phyloP scores from a whole-genome alignment of 2,797 vertebrate genomes.

The Myotis planiceps region DNA sequence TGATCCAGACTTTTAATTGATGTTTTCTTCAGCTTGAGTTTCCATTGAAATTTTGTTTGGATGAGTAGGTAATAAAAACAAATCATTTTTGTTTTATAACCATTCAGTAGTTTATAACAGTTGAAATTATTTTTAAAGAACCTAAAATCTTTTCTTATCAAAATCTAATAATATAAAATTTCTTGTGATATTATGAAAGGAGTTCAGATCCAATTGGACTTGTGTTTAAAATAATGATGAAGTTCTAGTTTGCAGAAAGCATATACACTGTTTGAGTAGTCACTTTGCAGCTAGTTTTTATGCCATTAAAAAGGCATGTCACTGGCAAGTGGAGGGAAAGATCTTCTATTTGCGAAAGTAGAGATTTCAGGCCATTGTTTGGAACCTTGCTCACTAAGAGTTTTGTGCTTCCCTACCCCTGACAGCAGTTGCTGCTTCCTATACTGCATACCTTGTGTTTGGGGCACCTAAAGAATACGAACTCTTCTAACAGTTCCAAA shows the following conservation, averaged over 20 bases:
- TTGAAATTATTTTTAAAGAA: conserved; percentile 48
- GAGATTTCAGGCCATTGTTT: neutral
- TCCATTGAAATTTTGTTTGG: conserved; percentile 2
- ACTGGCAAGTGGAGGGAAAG: neutral
- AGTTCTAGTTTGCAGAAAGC: neutral
- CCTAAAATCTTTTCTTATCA: neutral
- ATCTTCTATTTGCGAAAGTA: neutral
- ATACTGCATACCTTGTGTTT: neutral
- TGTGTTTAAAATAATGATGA: conserved; percentile 27
- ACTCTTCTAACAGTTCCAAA: neutral
- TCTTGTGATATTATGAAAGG: conserved; percentile 8
- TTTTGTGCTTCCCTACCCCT: neutral
- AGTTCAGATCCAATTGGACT: neutral
- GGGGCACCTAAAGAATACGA: neutral
- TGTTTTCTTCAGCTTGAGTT: neutral
- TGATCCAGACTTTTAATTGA: conserved; percentile 13
- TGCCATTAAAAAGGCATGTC: neutral
- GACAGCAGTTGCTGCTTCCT: neutral
- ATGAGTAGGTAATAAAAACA: neutral
- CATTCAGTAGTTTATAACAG: neutral
- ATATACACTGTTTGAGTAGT: neutral
- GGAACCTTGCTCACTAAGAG: neutral
- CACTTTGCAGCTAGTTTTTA: neutral
- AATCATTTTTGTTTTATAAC: neutral
- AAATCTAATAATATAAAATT: neutral